Conservation (phyloP, 2,888 invertebrate genomes). For the Conchocele bisecta region DNA sequence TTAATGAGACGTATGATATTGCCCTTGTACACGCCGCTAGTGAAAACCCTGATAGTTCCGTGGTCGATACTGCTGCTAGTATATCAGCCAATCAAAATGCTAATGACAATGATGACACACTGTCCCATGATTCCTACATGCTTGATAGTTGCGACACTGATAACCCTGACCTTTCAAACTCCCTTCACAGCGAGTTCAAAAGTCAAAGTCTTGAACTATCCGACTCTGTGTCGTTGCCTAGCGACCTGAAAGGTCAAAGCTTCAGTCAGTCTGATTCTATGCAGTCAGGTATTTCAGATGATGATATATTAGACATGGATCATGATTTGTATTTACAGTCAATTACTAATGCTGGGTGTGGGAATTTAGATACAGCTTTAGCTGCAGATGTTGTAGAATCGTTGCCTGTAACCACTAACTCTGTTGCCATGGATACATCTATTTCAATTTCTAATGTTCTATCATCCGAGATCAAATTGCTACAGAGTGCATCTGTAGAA, state of each 20-base stretch:
- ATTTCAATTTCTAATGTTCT: conserved; percentile 21
- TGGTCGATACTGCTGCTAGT: conserved; percentile 62
- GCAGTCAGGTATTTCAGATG: conserved; percentile 53
- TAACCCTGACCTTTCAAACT: conserved; percentile 43
- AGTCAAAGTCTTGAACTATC: conserved; percentile 49
- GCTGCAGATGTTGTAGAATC: conserved; percentile 56
- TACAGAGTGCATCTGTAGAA: conserved; percentile 33
- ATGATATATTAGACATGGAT: conserved; percentile 48
- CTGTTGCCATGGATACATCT: conserved; percentile 20
- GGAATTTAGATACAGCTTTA: conserved; percentile 45
- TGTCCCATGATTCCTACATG: conserved; percentile 47
- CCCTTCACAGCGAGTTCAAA: conserved; percentile 58
- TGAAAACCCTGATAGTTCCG: conserved; percentile 53
- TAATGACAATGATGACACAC: conserved; percentile 79
- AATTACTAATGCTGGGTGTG: conserved; percentile 48
- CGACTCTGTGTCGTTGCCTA: conserved; percentile 48
- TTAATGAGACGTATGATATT: conserved; percentile 55
- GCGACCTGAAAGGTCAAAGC: conserved; percentile 46
- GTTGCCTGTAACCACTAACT: conserved; percentile 21
- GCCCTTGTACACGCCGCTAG: too few relatives aligned
- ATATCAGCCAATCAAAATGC: conserved; percentile 82
- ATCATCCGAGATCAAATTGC: conserved; percentile 20
- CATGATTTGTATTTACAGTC: conserved; percentile 50
- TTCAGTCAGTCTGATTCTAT: conserved; percentile 56
- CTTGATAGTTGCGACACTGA: conserved; percentile 52